These are phyloP conservation scores for Zaprionus africanus DNA, from an alignment of 1,140 invertebrate species.

Conservation along the genomic window DNA sequence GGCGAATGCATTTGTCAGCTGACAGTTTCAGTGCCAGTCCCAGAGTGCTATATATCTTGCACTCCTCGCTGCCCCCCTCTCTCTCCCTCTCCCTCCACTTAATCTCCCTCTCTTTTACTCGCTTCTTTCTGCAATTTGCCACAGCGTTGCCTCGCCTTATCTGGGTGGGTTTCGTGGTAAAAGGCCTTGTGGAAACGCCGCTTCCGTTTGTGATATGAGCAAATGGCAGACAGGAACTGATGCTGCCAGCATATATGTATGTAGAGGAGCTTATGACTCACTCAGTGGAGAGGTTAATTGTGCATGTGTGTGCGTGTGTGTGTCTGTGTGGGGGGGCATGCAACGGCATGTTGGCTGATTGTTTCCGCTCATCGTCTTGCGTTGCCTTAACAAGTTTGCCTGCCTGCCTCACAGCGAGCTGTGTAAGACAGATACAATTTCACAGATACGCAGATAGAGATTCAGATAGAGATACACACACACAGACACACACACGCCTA, in stretches of 20 bases:
- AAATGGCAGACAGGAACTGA: slow-evolving; percentile 23
- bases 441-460: slow-evolving; percentile 2
- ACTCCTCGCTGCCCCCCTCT: not conserved
- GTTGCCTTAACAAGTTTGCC: slow-evolving; percentile 25
- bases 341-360: slow-evolving; percentile 28
- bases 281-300: slow-evolving; percentile 28
- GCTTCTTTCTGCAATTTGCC: not conserved
- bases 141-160: slow-evolving; percentile 7
- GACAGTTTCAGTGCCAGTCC: slow-evolving; percentile 2
- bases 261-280: slow-evolving; percentile 11
- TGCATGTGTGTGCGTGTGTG: no score
- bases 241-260: slow-evolving; percentile 15
- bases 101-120: not conserved
- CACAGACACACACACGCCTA: not conserved
- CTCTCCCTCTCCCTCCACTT: not conserved
- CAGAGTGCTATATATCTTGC: not conserved
- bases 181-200: slow-evolving; percentile 9
- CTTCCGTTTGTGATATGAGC: slow-evolving; percentile 8
- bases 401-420: slow-evolving; percentile 8
- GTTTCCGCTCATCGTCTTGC: slow-evolving; percentile 19
- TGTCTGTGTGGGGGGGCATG: not conserved
- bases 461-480: slow-evolving; percentile 8
- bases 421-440: slow-evolving; percentile 1
- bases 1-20: slow-evolving; percentile 40
- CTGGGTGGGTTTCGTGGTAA: not conserved